These are phyloP conservation scores for Sterna hirundo DNA, from an alignment of 2,113 vertebrate species.

Conservation along the genomic window DNA sequence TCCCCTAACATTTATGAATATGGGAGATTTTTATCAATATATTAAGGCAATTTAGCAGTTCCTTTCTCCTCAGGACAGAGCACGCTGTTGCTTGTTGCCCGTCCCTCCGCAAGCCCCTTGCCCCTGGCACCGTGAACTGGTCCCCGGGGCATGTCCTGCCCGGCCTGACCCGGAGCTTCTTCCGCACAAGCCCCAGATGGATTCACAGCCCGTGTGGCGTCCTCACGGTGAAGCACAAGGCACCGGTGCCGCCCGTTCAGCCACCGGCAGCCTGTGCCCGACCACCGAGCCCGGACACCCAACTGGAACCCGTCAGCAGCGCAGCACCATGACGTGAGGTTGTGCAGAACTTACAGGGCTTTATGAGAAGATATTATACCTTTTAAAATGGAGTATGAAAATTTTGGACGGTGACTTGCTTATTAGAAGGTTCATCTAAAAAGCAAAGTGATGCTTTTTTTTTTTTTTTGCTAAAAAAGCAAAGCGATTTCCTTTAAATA, in stretches of 20 bases:
- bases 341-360: background rate
- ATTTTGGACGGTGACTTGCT: background rate
- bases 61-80: background rate
- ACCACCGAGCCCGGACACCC: background rate
- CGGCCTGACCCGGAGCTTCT: constrained; percentile 71
- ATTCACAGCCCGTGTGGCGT: constrained; percentile 56
- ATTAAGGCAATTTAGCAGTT: background rate
- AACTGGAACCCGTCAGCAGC: background rate
- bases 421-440: background rate
- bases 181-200: constrained; percentile 54
- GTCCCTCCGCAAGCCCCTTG: background rate
- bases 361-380: no score
- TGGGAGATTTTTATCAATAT: background rate
- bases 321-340: no score
- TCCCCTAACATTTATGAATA: background rate
- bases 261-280: background rate
- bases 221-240: background rate
- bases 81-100: background rate
- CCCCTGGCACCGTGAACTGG: background rate
- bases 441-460: no score
- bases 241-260: background rate
- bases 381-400: background rate
- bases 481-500: background rate
- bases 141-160: constrained; percentile 63
- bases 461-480: no score